Conservation (phyloP, 1,140 invertebrate genomes). For the Wasmannia auropunctata region DNA sequence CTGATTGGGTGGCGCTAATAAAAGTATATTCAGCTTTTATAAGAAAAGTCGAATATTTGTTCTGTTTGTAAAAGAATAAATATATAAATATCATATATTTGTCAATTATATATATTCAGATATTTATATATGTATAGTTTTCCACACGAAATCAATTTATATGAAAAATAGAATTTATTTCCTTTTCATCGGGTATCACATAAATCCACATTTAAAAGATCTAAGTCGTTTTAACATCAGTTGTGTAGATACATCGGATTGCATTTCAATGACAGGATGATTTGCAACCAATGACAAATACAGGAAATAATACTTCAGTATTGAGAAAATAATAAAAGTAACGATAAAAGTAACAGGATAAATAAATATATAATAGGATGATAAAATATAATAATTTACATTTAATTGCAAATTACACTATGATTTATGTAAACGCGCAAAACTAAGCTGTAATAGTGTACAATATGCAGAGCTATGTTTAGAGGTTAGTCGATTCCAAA, state of each 20-base stretch:
- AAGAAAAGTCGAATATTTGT: not conserved
- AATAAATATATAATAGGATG: not conserved
- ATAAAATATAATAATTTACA: not conserved
- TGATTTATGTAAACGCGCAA: not conserved
- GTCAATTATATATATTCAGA: not conserved
- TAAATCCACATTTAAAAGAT: not conserved
- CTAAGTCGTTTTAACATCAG: not conserved
- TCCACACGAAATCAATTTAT: too few species aligned
- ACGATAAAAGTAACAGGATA: not conserved
- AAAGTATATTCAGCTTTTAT: constrained; percentile 46
- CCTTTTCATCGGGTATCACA: too few species aligned
- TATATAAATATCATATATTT: not conserved
- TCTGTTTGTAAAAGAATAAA: not conserved
- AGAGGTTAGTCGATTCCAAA: not conserved
- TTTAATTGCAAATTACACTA: not conserved
- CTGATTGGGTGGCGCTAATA: constrained; percentile 88
- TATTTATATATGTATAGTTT: not conserved
- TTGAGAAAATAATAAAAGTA: not conserved
- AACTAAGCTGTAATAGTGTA: not conserved
- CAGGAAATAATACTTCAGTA: not conserved
- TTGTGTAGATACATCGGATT: not conserved
- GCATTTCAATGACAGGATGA: not conserved
- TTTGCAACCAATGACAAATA: not conserved
- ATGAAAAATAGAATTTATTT: too few species aligned
- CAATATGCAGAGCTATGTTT: not conserved